Evolutionary conservation across 2,113 vertebrate species (phyloP).

Genomic region (Bufo bufo): DNA sequence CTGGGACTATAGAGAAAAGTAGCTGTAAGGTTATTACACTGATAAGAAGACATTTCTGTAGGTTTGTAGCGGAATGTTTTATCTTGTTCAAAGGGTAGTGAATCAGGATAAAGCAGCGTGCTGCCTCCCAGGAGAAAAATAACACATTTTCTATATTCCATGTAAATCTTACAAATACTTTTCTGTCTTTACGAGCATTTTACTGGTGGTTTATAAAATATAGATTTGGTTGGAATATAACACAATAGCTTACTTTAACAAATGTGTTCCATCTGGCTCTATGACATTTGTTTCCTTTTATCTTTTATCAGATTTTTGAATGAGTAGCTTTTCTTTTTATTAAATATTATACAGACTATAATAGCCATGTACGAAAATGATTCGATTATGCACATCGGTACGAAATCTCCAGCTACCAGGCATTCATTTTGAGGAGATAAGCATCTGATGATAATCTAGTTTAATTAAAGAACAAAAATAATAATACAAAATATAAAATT

Average conservation of each 20-base stretch:
- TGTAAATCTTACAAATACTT: conserved; percentile 54
- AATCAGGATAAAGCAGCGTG: conserved; percentile 40
- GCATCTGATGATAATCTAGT: no score
- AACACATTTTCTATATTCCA: conserved; percentile 49
- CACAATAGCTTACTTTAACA: conserved; percentile 58
- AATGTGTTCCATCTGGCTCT: conserved; percentile 55
- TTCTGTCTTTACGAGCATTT: conserved; percentile 56
- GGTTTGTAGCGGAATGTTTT: conserved; percentile 31
- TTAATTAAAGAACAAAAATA: no score
- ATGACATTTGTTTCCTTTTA: conserved; percentile 51
- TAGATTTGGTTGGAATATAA: conserved; percentile 55
- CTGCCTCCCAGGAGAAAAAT: conserved; percentile 42
- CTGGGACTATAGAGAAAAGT: conserved; percentile 26
- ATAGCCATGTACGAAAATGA: neutral
- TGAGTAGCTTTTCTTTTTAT: conserved; percentile 40
- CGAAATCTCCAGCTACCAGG: neutral
- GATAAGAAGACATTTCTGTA: conserved; percentile 45
- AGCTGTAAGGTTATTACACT: conserved; percentile 42
- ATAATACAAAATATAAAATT: no score
- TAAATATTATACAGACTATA: conserved; percentile 34
- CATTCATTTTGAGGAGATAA: no score
- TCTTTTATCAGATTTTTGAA: conserved; percentile 49
- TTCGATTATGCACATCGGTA: neutral
- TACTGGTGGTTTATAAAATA: conserved; percentile 57
- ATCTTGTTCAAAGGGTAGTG: conserved; percentile 47